Percentiles rank a stretch among this genome's conserved stretches.
These are phyloP conservation scores for Tetramorium bicarinatum DNA, from an alignment of 2,888 invertebrate genomes.

Conservation along the genomic window DNA sequence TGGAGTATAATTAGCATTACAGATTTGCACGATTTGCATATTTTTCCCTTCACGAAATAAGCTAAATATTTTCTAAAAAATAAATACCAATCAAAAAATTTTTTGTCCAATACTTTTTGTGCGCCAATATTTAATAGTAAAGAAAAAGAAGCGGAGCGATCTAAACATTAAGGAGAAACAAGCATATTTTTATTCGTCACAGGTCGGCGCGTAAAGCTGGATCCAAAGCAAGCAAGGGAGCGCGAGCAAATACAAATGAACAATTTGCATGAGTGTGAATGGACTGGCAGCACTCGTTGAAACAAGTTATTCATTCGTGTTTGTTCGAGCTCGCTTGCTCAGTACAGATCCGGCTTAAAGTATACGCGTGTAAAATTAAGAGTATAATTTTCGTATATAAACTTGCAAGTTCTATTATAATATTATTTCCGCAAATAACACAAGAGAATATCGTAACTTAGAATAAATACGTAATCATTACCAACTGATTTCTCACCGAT, in stretches of 20 bases:
- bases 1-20: slow-evolving; percentile 6
- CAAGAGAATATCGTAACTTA: background rate
- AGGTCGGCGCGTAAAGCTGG: slow-evolving; percentile 36
- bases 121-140: background rate
- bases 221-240: background rate
- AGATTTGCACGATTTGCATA: slow-evolving; percentile 40
- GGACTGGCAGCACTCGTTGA: background rate
- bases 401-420: slow-evolving; percentile 49
- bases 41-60: slow-evolving; percentile 63
- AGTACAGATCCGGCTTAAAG: slow-evolving; percentile 21
- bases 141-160: slow-evolving; percentile 41
- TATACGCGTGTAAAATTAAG: slow-evolving; percentile 52
- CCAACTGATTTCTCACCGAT: background rate
- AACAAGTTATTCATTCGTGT: slow-evolving; percentile 21
- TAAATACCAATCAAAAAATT: slow-evolving; percentile 65
- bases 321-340: background rate
- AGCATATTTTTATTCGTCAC: slow-evolving; percentile 63
- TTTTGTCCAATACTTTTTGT: slow-evolving; percentile 58
- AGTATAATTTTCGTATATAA: slow-evolving; percentile 61
- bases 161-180: slow-evolving; percentile 27
- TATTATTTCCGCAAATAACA: background rate
- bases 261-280: background rate
- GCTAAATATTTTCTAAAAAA: slow-evolving; percentile 57
- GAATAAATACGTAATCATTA: background rate
- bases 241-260: slow-evolving; percentile 16